phyloP scores from a whole-genome alignment of 2,797 vertebrate genomes.

The Anolis apletophallus region DNA sequence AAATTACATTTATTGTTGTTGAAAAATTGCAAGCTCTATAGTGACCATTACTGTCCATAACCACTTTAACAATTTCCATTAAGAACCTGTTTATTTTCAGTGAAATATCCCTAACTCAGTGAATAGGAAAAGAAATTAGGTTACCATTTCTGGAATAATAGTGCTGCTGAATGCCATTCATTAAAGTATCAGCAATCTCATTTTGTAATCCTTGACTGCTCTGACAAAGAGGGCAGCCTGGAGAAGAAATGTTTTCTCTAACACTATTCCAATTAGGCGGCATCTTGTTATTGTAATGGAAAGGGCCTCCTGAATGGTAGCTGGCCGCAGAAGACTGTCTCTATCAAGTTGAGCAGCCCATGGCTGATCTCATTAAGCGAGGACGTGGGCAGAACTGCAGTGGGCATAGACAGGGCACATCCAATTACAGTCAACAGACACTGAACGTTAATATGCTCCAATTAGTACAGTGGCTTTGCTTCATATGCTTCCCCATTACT shows the following conservation, averaged over 20 bases:
- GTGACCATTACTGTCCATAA: conserved; percentile 69
- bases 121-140: conserved; percentile 75
- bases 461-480: neutral
- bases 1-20: conserved; percentile 69
- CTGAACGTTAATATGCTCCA: neutral
- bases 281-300: conserved; percentile 54
- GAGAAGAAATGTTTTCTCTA: conserved; percentile 64
- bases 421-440: conserved; percentile 27
- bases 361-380: conserved; percentile 26
- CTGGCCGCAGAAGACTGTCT: neutral
- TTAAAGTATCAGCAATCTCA: conserved; percentile 70
- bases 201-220: conserved; percentile 61
- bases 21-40: conserved; percentile 68
- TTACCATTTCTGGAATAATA: conserved; percentile 74
- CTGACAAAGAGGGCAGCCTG: conserved; percentile 43
- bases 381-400: conserved; percentile 12
- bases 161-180: conserved; percentile 68
- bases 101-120: conserved; percentile 68
- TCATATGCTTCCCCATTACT: neutral
- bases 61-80: conserved; percentile 70
- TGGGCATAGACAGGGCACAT: conserved; percentile 5
- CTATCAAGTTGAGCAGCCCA: neutral
- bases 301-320: conserved; percentile 3
- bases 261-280: conserved; percentile 66
- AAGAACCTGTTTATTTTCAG: conserved; percentile 74